Evolutionary conservation across 1,140 invertebrate species (phyloP).

Genomic region (Halotydeus destructor): DNA sequence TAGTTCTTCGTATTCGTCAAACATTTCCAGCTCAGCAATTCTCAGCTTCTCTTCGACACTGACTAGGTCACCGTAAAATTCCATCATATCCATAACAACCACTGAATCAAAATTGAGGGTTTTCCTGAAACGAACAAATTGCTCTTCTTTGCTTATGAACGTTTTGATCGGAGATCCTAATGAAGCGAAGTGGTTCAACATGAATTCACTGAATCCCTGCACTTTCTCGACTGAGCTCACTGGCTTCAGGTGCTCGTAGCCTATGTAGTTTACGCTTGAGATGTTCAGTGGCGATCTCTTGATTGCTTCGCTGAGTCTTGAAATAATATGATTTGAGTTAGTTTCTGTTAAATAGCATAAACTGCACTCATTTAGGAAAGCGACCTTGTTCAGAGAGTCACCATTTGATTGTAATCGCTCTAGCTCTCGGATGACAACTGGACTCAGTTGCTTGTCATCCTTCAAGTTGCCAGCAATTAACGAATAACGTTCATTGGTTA

Average conservation of each 20-base stretch:
- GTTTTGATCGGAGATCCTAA: neutral
- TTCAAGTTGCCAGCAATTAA: neutral
- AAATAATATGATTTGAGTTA: neutral
- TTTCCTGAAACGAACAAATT: neutral
- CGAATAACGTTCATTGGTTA: neutral
- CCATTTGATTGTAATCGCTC: neutral
- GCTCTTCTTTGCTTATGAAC: constrained; percentile 4
- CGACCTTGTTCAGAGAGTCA: neutral
- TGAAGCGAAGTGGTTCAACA: neutral
- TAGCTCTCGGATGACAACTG: neutral
- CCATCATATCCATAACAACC: constrained; percentile 2
- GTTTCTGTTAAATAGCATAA: constrained; percentile 4
- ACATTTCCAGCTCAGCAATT: neutral
- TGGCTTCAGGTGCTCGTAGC: constrained; percentile 2
- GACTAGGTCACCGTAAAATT: constrained; percentile 1
- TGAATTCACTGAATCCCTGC: neutral
- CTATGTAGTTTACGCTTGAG: neutral
- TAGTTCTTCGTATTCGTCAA: constrained; percentile 9
- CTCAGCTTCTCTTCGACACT: neutral
- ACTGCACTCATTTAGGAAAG: constrained; percentile 4
- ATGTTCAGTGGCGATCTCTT: too few species aligned
- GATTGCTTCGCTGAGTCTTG: neutral
- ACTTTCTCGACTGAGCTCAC: neutral
- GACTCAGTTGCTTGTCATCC: neutral
- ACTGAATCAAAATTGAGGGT: constrained; percentile 2